Base-by-base conservation (phyloP, 2,888 invertebrate species). In the Drosophila rubida region DNA sequence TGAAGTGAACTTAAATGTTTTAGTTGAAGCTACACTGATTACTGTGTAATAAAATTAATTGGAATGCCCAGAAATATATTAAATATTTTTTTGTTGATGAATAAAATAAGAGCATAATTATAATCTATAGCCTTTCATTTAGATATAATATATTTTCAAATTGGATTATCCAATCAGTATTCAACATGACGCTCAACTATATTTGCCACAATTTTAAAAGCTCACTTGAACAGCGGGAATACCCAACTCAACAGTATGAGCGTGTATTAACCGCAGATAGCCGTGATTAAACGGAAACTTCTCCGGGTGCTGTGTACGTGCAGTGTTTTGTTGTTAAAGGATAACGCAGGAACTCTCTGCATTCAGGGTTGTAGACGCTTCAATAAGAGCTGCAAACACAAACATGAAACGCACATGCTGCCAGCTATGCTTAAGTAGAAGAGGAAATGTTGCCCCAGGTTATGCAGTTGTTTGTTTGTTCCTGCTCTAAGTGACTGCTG, bases 391-490 rank as follows among this genome's bases (percentile, higher is more conserved):
- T 7, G 6, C 35, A 37, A 37, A 46, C 14, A 16, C n/a, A 16
- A n/a, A 27, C 27, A 39, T 51, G 14, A 14, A 14, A 4, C 39
- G 23, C 50, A 50, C 7, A 14, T 37, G 35, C 35, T 37, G 35
- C 35, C 13, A 37, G 35, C 35, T 13, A n/a, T 32, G 35, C 35
- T 37, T 37, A 14, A 7, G 23, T 1, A 9, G 25, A 23, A 8
- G 44, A 25, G 9, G 23, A 25, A 23, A 23, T 25, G 13, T 45
- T 1, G 25, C 44, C 7, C 14, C 8, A 63, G 35, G 35, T 14
- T 37, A 37, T 37, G 35, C 35, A 13, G n/a, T 48, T 46, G 19
- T n/a, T 44, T 60, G 8, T 22, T 25, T 44, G 9, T 25, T 13
- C 8, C 11, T 11, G 11, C 23, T 39, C 37, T 11, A 5, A 6